Evolutionary conservation across 2,888 invertebrate species (phyloP), one percentile per base, ranked within the genome.

Genomic region (Clitarchus hookeri): DNA sequence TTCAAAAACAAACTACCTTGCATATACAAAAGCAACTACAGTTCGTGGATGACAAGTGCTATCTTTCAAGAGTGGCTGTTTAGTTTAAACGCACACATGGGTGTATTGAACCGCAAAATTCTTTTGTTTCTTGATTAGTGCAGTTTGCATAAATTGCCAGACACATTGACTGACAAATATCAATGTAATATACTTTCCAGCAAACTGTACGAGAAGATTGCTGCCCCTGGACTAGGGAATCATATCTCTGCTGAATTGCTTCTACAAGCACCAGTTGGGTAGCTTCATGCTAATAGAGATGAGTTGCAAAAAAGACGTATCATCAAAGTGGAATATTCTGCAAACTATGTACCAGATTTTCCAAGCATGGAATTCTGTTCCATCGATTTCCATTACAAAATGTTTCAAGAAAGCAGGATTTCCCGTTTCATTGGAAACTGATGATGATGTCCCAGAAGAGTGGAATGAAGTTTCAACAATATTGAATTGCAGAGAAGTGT

Each of bases 1-100:
- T 82, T 82, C 26, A 85, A 48, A n/a, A 85, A 82, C 83, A 85
- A 48, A 23, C 25, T 44, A 8, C 65, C 65, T n/a, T 65, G n/a
- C 65, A 65, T 65, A 9, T 65, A 65, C 65, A 65, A 65, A 65
- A 16, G 16, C 16, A 65, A 65, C n/a, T 19, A 0, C n/a, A 65
- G 16, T 65, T 65, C 65, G 8, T 23, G 65, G 65, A 65, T 65
- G 65, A 65, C 23, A n/a, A n/a, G 3, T 65, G 19, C 65, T 12
- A 23, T 65, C 16, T 65, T 65, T n/a, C 65, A 65, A 16, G 65
- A 12, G 19, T 65, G 65, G 65, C n/a, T 65, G 12, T 65, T 65
- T 6, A 23, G 23, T 65, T 19, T 23, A 4, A n/a, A 65, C 16
- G 65, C 65, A 65, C 65, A 1, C n/a, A 65, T 65, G 65, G 65